Conservation (phyloP, 2,797 vertebrate species). For the Coluber constrictor region DNA sequence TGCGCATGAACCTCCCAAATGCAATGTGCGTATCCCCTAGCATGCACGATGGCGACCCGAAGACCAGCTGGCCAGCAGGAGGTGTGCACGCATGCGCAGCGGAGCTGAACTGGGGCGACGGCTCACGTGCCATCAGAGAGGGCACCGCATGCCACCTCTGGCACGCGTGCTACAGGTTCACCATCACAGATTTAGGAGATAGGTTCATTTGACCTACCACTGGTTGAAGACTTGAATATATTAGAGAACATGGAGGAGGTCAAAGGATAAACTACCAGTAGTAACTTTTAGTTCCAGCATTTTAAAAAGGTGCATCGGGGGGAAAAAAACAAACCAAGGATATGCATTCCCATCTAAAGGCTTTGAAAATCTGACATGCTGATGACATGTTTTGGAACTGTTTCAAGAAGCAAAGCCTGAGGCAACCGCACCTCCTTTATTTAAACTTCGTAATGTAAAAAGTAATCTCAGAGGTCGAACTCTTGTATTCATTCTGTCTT, state of each 20-base stretch:
- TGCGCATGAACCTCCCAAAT: too few species aligned
- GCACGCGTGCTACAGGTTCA: too few species aligned
- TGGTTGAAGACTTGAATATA: neutral
- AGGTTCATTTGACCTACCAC: neutral
- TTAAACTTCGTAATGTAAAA: neutral
- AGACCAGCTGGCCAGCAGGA: too few species aligned
- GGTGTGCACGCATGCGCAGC: too few species aligned
- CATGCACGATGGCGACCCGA: too few species aligned
- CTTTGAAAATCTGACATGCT: slow-evolving; percentile 8
- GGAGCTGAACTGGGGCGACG: too few species aligned
- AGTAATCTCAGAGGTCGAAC: neutral
- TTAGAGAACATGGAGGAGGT: too few species aligned
- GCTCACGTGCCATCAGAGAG: too few species aligned
- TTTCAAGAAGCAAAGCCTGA: neutral
- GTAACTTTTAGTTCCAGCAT: neutral
- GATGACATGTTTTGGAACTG: neutral
- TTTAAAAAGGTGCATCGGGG: neutral
- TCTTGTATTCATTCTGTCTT: neutral
- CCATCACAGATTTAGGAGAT: neutral
- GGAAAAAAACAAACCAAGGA: neutral
- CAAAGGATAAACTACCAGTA: neutral
- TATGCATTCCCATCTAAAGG: neutral
- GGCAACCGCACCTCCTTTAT: neutral
- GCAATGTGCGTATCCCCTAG: too few species aligned
- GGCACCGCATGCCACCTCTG: too few species aligned